Evolutionary conservation across 2,113 vertebrate genomes (phyloP).

Genomic region (Sebastes schlegelii): DNA sequence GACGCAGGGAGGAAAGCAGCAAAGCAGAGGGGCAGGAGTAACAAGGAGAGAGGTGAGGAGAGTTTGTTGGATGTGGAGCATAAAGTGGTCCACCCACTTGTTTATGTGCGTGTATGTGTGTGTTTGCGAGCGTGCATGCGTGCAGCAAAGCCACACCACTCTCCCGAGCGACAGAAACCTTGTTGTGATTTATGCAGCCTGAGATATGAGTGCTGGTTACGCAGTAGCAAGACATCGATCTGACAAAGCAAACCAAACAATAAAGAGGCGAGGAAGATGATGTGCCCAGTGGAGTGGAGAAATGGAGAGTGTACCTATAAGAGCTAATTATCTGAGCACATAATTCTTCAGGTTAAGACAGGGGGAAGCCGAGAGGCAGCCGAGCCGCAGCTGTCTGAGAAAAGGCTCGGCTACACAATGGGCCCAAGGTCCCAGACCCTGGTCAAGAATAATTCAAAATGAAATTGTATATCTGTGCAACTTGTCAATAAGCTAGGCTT

Average conservation of each 20-base stretch:
- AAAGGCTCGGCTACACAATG: slow-evolving; percentile 56
- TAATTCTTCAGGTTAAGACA: slow-evolving; percentile 88
- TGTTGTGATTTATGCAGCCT: slow-evolving; percentile 87
- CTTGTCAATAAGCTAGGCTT: slow-evolving; percentile 32
- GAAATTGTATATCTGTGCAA: slow-evolving; percentile 36
- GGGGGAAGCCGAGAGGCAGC: slow-evolving; percentile 74
- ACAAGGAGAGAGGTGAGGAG: slow-evolving; percentile 59
- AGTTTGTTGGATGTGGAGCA: slow-evolving; percentile 67
- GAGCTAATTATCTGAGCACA: slow-evolving; percentile 87
- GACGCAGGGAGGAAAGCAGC: slow-evolving; percentile 35
- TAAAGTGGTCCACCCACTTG: slow-evolving; percentile 75
- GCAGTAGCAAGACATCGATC: slow-evolving; percentile 88
- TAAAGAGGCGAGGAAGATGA: slow-evolving; percentile 88
- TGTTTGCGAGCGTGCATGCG: slow-evolving; percentile 43
- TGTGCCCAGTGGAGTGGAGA: slow-evolving; percentile 87
- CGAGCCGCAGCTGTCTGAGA: slow-evolving; percentile 73
- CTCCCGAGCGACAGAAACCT: slow-evolving; percentile 85
- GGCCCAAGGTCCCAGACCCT: slow-evolving; percentile 59
- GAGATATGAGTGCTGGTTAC: slow-evolving; percentile 87
- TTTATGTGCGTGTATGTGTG: slow-evolving; percentile 55
- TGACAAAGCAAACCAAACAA: slow-evolving; percentile 89
- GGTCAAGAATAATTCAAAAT: slow-evolving; percentile 62
- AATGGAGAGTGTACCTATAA: slow-evolving; percentile 87
- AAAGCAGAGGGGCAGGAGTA: slow-evolving; percentile 34
- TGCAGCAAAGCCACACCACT: slow-evolving; percentile 74